Base-by-base conservation (phyloP, 2,797 vertebrate species). In the Diplodus puntazzo region DNA sequence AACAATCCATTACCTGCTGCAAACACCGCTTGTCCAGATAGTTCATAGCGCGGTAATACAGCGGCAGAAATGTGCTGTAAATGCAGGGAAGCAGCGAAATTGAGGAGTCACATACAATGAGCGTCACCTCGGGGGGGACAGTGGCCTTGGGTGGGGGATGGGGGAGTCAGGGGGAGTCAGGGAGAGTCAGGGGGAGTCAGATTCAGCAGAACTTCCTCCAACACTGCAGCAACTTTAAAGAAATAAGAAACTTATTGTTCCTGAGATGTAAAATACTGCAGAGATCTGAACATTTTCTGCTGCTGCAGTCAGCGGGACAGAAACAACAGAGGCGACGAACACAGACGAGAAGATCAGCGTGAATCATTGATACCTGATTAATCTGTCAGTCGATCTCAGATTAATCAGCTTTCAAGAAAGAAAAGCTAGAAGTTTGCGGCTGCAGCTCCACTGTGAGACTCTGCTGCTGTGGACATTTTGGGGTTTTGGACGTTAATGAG, bases 101-200 rank as follows among this genome's bases (percentile, higher is more conserved):
- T 94, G 95, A 94, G 89, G 93, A 95, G 95, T 95, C 95, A 95
- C 93, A 95, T 93, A 79, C 93, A 94, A 94, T 95, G 91, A 95
- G 74, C 73, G 80, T 95, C 95, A 95, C 86, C 70, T 70, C 83
- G 69, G 61, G 46, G 78, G 79, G 69, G 84, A 67, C 79, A 81
- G 83, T 86, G 91, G 86, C 80, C 80, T 50, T 64, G 10, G 75
- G 76, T 49, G 20, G 68, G 66, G 71, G 71, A 79, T 14, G 30
- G 30, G 30, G 20, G 63, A 30, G 27, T 3, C 27, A 0, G 68
- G 49, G 66, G 70, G 39, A 20, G 43, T 34, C 30, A 34, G 30
- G 30, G 30, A 5, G 30, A 30, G 30, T 30, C 30, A 1, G 5
- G 5, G 34, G 46, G 30, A 59, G 49, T 6, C 69, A 48, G 58